These are phyloP conservation scores for Tethea ocularis DNA, from an alignment of 2,888 invertebrate genomes.

Conservation along the genomic window DNA sequence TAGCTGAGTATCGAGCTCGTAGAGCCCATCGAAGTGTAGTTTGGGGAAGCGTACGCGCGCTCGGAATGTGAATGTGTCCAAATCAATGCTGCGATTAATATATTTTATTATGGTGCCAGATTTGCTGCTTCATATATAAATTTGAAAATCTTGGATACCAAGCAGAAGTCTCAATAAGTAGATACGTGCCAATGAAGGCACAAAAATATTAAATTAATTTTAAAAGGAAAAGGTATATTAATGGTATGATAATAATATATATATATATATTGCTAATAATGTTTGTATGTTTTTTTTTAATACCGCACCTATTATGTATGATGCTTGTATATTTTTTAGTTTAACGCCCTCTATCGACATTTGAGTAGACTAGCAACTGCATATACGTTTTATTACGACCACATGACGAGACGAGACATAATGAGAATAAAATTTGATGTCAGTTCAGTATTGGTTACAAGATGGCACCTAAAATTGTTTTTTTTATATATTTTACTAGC, in stretches of 20 bases:
- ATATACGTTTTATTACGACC: too few species aligned
- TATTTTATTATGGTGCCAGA: neutral
- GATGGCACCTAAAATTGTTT: neutral
- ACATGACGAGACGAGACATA: too few species aligned
- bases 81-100: conserved; percentile 69
- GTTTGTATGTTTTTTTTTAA: too few species aligned
- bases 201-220: too few species aligned
- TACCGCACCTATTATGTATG: neutral
- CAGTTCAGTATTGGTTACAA: neutral
- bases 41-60: conserved; percentile 79
- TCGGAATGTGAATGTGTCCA: conserved; percentile 73
- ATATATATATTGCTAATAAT: too few species aligned
- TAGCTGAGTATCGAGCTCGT: conserved; percentile 83
- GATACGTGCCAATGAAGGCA: too few species aligned
- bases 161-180: too few species aligned
- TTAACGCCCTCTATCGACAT: neutral
- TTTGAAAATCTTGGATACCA: too few species aligned
- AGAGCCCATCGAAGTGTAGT: conserved; percentile 82
- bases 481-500: too few species aligned
- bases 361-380: neutral
- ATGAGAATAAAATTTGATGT: neutral
- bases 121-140: too few species aligned
- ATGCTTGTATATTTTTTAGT: neutral
- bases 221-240: too few species aligned
- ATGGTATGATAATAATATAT: too few species aligned